A percentile compares a stretch with the other conserved stretches of the same genome.
Conservation (phyloP, 2,888 invertebrate genomes). For the Lasioglossum leucozonium region DNA sequence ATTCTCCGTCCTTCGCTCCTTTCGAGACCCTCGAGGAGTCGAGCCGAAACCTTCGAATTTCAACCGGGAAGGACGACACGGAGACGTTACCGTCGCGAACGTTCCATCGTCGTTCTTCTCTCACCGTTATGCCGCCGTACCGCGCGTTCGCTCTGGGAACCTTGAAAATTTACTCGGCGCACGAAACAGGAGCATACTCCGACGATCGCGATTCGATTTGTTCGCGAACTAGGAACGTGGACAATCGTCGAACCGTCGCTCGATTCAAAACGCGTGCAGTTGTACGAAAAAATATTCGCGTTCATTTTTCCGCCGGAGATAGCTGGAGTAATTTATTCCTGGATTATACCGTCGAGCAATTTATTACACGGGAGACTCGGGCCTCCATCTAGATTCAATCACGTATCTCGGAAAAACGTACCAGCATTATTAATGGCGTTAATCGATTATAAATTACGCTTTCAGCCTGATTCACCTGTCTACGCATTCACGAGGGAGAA, state of each 20-base stretch:
- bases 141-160: not conserved
- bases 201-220: not conserved
- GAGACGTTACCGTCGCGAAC: not conserved
- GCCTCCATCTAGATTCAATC: not conserved
- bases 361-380: not conserved
- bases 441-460: not conserved
- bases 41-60: slow-evolving; percentile 11
- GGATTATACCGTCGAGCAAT: not conserved
- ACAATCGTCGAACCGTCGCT: too few species aligned
- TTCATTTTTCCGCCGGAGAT: not conserved
- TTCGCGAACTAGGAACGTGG: too few species aligned
- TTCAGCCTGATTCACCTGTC: too few species aligned
- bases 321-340: not conserved
- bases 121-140: not conserved
- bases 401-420: not conserved
- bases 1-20: slow-evolving; percentile 18
- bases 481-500: too few species aligned
- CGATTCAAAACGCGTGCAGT: too few species aligned
- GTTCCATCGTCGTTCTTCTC: not conserved
- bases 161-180: not conserved
- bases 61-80: not conserved
- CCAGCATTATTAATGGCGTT: not conserved
- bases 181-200: not conserved
- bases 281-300: not conserved
- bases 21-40: slow-evolving; percentile 25